Percentiles rank a stretch among this genome's conserved stretches.
phyloP scores from a whole-genome alignment of 2,888 invertebrate species.

The Archips xylosteana region DNA sequence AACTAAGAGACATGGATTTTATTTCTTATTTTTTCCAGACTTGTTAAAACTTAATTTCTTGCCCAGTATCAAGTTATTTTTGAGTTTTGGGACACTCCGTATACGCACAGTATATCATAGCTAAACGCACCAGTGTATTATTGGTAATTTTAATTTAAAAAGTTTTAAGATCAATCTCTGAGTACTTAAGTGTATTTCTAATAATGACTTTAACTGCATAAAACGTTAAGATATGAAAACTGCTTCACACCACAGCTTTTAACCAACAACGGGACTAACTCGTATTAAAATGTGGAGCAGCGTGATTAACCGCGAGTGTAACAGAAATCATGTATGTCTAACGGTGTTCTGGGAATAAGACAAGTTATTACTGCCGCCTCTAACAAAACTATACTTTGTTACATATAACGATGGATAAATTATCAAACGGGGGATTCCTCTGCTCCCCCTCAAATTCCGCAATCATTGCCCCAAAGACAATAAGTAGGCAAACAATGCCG shows the following conservation, averaged over 20 bases:
- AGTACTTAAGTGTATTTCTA: neutral
- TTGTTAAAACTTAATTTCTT: no score
- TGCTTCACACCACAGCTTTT: slow-evolving; percentile 36
- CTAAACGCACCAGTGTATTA: no score
- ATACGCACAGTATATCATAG: no score
- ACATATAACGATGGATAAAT: no score
- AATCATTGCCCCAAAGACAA: no score
- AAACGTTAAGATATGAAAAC: slow-evolving; percentile 11
- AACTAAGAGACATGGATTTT: no score
- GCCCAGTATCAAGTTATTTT: no score
- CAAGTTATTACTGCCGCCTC: neutral
- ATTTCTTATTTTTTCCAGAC: no score
- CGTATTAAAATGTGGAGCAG: slow-evolving; percentile 51
- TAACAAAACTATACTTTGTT: neutral
- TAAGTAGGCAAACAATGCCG: no score
- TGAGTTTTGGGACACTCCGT: no score
- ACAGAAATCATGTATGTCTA: slow-evolving; percentile 37
- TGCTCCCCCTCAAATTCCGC: no score
- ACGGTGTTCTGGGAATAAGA: slow-evolving; percentile 24
- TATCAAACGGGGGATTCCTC: no score
- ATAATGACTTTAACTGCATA: neutral
- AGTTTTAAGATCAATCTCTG: neutral
- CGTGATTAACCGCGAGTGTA: slow-evolving; percentile 44
- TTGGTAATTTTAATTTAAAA: neutral
- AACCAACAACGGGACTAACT: slow-evolving; percentile 49